Conservation (phyloP, 2,113 vertebrate species). For the Otis tarda region DNA sequence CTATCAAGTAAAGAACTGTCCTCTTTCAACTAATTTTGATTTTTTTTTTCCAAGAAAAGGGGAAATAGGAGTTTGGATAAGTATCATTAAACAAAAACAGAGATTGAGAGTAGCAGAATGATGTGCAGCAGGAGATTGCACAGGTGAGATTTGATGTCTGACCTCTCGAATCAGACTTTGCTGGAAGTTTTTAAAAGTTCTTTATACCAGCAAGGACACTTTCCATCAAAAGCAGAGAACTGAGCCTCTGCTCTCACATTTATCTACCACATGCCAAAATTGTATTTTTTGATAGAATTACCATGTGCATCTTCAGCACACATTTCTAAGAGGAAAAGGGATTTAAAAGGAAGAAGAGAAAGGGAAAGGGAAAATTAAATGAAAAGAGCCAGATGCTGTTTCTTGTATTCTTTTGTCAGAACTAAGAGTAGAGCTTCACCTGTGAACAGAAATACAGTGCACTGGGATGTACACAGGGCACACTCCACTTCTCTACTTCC, state of each 20-base stretch:
- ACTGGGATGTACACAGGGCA: not conserved
- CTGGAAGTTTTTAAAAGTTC: constrained; percentile 17
- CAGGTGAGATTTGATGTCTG: constrained; percentile 45
- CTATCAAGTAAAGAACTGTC: not conserved
- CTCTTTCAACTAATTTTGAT: not conserved
- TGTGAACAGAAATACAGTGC: not conserved
- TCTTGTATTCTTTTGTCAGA: not conserved
- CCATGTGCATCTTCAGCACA: not conserved
- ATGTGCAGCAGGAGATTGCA: constrained; percentile 16
- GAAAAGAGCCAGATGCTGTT: not conserved
- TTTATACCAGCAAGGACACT: not conserved
- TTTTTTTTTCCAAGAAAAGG: not conserved
- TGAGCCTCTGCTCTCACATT: not conserved
- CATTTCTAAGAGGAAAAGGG: not conserved
- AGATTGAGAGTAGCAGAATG: constrained; percentile 33
- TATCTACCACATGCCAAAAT: not conserved
- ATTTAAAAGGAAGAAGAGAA: not conserved
- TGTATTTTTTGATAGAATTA: not conserved
- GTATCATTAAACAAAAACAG: constrained; percentile 17
- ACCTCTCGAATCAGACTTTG: constrained; percentile 11
- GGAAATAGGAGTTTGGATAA: constrained; percentile 35
- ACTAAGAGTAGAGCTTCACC: not conserved
- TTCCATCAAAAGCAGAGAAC: not conserved
- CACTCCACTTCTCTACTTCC: not conserved
- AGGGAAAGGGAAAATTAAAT: not conserved